These are phyloP conservation scores for Colistium nudipinnis DNA, from an alignment of 2,113 vertebrate species.

Conservation along the genomic window DNA sequence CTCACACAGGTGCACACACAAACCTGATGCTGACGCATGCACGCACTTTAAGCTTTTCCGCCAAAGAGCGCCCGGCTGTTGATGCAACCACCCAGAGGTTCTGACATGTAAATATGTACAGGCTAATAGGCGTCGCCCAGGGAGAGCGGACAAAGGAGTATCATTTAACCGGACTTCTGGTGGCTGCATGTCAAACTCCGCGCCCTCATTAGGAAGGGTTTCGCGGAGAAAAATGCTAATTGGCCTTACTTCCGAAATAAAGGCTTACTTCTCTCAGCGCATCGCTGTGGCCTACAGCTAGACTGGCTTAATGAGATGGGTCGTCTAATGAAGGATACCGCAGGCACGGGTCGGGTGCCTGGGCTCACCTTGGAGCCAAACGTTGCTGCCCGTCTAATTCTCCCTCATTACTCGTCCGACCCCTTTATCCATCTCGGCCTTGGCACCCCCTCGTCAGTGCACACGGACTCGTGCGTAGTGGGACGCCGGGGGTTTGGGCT, in stretches of 20 bases:
- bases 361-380: slow-evolving; percentile 48
- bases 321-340: slow-evolving; percentile 59
- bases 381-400: slow-evolving; percentile 25
- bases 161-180: slow-evolving; percentile 41
- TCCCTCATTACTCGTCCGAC: slow-evolving; percentile 45
- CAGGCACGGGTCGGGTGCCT: slow-evolving; percentile 36
- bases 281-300: slow-evolving; percentile 34
- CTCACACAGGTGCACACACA: background rate
- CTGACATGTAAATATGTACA: slow-evolving; percentile 68
- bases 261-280: slow-evolving; percentile 49
- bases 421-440: slow-evolving; percentile 22
- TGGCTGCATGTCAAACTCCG: slow-evolving; percentile 57
- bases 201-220: slow-evolving; percentile 66
- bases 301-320: slow-evolving; percentile 66
- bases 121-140: slow-evolving; percentile 31
- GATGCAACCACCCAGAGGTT: slow-evolving; percentile 31
- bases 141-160: slow-evolving; percentile 35
- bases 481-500: slow-evolving; percentile 1
- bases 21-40: background rate
- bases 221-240: slow-evolving; percentile 74
- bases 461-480: slow-evolving; percentile 21
- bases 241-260: slow-evolving; percentile 69
- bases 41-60: slow-evolving; percentile 36
- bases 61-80: slow-evolving; percentile 27
- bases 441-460: slow-evolving; percentile 21